phyloP scores from a whole-genome alignment of 2,113 vertebrate genomes.

The Oreotrochilus melanogaster region DNA sequence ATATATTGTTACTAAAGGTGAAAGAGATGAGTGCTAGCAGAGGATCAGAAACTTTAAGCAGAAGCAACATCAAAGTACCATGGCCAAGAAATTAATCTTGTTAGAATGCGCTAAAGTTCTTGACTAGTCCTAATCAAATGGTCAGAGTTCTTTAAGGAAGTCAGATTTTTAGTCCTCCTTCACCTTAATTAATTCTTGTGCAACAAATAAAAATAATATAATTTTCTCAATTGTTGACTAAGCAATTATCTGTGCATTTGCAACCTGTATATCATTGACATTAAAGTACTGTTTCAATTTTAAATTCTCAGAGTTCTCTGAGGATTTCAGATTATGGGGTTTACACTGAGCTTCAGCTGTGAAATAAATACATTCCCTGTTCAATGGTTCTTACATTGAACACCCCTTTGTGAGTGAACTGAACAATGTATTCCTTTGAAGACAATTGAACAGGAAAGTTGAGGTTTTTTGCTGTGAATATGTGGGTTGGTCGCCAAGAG shows the following conservation, averaged over 20 bases:
- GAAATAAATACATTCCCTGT: not conserved
- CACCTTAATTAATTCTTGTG: not conserved
- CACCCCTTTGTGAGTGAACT: not conserved
- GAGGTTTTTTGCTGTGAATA: not conserved
- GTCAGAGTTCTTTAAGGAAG: not conserved
- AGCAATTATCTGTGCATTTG: not conserved
- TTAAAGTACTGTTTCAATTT: not conserved
- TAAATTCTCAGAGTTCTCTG: not conserved
- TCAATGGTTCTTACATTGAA: not conserved
- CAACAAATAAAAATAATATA: not conserved
- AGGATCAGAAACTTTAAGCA: not conserved
- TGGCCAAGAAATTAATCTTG: not conserved
- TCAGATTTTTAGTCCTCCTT: not conserved
- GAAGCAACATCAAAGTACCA: not conserved
- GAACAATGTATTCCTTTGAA: not conserved
- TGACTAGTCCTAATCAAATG: not conserved
- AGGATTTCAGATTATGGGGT: not conserved
- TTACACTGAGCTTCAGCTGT: not conserved
- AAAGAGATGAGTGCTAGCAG: not conserved
- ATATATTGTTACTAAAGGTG: not conserved
- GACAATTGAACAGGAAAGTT: not conserved
- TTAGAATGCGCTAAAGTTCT: not conserved
- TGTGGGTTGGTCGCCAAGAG: not conserved
- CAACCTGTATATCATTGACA: not conserved
- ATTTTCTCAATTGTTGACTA: not conserved